Evolutionary conservation across 2,797 vertebrate species (phyloP).

Genomic region (Melanotaenia boesemani): DNA sequence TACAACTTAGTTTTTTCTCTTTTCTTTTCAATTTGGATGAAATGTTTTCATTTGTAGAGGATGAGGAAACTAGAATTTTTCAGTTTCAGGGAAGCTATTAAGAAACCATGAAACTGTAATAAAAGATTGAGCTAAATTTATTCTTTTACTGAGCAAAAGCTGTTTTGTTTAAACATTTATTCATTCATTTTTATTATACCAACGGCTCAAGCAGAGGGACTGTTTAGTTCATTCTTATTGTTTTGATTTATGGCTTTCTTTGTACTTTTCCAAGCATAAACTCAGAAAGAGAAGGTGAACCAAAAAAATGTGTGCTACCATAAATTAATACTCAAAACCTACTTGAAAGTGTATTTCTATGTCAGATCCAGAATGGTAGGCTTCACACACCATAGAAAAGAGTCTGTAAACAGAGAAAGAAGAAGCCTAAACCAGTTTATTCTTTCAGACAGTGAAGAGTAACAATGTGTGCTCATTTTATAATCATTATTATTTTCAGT

Average conservation of each 20-base stretch:
- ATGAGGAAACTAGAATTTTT: neutral
- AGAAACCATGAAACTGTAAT: neutral
- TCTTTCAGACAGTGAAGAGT: too few relatives aligned
- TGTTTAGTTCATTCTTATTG: conserved; percentile 1
- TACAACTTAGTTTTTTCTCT: too few relatives aligned
- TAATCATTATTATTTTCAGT: neutral
- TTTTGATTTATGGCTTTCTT: conserved; percentile 13
- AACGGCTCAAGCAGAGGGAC: neutral
- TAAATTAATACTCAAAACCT: conserved; percentile 12
- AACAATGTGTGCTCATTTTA: too few relatives aligned
- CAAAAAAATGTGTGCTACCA: neutral
- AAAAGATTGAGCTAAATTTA: neutral
- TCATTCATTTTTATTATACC: neutral
- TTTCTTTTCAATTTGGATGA: too few relatives aligned
- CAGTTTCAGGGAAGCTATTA: conserved; percentile 1
- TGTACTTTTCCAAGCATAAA: conserved; percentile 1
- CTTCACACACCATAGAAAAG: neutral
- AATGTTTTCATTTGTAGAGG: neutral
- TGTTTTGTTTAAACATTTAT: neutral
- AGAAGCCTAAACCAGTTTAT: neutral
- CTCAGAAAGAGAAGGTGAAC: neutral
- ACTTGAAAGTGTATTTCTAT: conserved; percentile 1
- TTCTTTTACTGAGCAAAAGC: neutral
- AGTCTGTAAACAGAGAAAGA: neutral
- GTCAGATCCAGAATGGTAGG: neutral